These are phyloP conservation scores for Calliphora vomitoria DNA, from an alignment of 2,888 invertebrate genomes.

Conservation along the genomic window DNA sequence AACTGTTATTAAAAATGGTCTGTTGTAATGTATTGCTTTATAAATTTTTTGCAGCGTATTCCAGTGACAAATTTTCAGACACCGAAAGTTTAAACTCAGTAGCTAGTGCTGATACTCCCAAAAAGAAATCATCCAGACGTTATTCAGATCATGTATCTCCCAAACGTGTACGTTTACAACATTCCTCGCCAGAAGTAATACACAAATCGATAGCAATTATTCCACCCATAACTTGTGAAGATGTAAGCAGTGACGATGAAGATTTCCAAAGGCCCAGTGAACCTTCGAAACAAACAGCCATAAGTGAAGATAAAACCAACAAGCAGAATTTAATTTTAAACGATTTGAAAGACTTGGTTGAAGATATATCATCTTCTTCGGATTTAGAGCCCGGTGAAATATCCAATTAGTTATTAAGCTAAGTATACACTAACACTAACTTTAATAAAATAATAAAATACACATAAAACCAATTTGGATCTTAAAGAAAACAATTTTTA, in stretches of 20 bases:
- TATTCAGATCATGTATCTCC: background rate
- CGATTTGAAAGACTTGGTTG: constrained; percentile 78
- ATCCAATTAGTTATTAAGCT: constrained; percentile 61
- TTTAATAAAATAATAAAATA: too few species aligned
- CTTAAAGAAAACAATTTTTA: too few species aligned
- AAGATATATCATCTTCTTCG: constrained; percentile 80
- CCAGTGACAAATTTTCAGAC: constrained; percentile 54
- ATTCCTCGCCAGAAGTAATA: background rate
- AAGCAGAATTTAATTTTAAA: constrained; percentile 64
- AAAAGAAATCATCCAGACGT: constrained; percentile 43
- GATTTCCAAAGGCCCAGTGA: constrained; percentile 70
- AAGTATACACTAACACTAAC: background rate
- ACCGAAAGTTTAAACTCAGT: constrained; percentile 56
- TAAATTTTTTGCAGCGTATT: constrained; percentile 40
- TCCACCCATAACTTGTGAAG: constrained; percentile 71
- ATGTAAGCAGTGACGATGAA: constrained; percentile 76
- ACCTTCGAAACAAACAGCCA: background rate
- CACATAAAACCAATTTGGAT: too few species aligned
- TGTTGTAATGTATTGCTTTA: background rate
- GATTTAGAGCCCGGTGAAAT: constrained; percentile 81
- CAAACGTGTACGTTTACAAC: constrained; percentile 27
- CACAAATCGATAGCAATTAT: background rate
- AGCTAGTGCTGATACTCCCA: constrained; percentile 34
- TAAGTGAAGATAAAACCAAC: constrained; percentile 3
- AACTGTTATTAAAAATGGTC: background rate